Evolutionary conservation across 2,797 vertebrate species (phyloP), one percentile per base, ranked within the genome.

Genomic region (Potorous gilbertii): DNA sequence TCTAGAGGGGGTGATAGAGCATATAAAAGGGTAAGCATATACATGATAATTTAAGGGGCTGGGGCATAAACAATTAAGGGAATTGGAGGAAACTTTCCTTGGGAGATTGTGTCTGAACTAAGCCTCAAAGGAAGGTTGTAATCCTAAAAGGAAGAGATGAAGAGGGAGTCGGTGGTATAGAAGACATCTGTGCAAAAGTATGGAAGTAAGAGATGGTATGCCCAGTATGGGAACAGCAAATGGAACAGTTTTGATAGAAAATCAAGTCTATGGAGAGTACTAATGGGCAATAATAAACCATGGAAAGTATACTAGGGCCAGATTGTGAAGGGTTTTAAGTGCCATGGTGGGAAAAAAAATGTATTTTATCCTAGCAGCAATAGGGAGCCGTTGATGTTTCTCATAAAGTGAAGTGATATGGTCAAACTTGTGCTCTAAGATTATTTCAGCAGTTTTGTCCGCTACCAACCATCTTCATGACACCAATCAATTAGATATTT

Each of bases 401-500:
- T 13, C 10, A 13, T 62, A 62, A 34, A 28, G 11, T 34, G 29
- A 12, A 62, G 27, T 62, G 29, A 62, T 11, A 31, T 1, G 29
- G 3, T 31, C 57, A 31, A 59, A 62, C 29, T 12, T 34, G 28
- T 62, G 29, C 29, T 62, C 29, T 62, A 31, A 31, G 57, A 62
- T 34, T 13, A 56, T 62, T 95, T 31, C 54, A 90, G 31, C 29
- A 91, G 29, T 21, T 93, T 31, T n/a, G 90, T n/a, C 9, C 54
- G 52, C 90, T 10, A 56, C 50, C 13, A 91, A 0, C 29, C 28
- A 40, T 93, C 52, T 95, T 56, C 90, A 96, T 14, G 29, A 94
- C 90, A 2, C 1, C 55, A 92, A 9, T 24, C 87, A 94, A 9
- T 27, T 59, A 94, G 91, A 56, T 94, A 94, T 91, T 56, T 96